Conservation (phyloP, 2,797 vertebrate species). For the Garrulus glandarius region DNA sequence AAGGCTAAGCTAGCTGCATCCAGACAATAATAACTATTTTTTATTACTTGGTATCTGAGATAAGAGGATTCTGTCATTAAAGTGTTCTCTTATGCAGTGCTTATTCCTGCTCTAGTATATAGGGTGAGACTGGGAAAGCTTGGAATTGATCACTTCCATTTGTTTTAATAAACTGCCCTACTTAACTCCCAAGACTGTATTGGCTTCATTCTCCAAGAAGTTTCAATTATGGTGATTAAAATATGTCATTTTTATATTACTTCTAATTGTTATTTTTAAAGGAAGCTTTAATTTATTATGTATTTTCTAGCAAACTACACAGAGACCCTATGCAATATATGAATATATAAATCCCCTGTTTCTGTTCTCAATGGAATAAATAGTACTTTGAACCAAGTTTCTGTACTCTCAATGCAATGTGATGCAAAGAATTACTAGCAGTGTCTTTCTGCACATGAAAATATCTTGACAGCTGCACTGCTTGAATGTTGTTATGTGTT, state of each 20-base stretch:
- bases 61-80: conserved; percentile 70
- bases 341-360: neutral
- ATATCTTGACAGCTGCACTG: conserved; percentile 4
- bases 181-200: conserved; percentile 16
- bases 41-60: conserved; percentile 63
- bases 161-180: conserved; percentile 52
- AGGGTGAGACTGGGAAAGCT: conserved; percentile 28
- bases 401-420: neutral
- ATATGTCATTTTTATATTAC: neutral
- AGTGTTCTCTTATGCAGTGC: conserved; percentile 31
- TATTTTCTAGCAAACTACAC: neutral
- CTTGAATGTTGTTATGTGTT: conserved; percentile 6
- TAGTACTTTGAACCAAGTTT: neutral
- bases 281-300: neutral
- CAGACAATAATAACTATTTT: conserved; percentile 66
- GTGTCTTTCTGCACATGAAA: neutral
- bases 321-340: neutral
- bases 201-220: neutral
- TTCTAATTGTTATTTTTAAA: conserved; percentile 5
- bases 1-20: conserved; percentile 40
- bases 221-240: conserved; percentile 5
- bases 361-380: neutral
- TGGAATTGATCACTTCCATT: conserved; percentile 53
- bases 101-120: conserved; percentile 29
- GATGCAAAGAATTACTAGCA: conserved; percentile 9